phyloP scores from a whole-genome alignment of 2,113 vertebrate species.

The Tragelaphus strepsiceros region DNA sequence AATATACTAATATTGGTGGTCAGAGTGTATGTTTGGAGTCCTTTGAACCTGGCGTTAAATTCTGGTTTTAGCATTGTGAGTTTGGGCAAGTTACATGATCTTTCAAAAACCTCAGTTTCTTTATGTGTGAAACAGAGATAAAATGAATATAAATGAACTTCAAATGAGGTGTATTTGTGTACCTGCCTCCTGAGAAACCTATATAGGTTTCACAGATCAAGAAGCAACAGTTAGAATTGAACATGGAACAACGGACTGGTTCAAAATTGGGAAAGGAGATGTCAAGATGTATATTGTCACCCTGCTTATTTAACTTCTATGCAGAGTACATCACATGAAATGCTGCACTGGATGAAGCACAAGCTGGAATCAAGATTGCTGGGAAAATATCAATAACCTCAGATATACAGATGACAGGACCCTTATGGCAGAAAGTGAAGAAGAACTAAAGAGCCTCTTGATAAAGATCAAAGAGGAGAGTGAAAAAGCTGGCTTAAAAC shows the following conservation, averaged over 20 bases:
- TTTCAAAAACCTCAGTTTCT: neutral
- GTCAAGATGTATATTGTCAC: neutral
- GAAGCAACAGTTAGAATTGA: neutral
- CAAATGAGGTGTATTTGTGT: neutral
- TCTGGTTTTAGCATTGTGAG: neutral
- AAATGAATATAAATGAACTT: neutral
- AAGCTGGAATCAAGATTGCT: neutral
- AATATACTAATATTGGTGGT: no score
- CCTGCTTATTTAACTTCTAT: neutral
- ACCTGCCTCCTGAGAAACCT: neutral
- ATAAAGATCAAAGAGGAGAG: neutral
- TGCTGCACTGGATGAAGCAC: neutral
- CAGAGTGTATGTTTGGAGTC: neutral
- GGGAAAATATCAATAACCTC: neutral
- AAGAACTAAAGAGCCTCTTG: neutral
- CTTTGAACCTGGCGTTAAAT: neutral
- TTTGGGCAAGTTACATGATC: neutral
- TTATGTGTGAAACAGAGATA: neutral
- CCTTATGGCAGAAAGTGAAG: neutral
- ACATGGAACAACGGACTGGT: neutral
- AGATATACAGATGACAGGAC: neutral
- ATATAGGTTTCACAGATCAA: neutral
- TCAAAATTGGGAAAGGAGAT: neutral
- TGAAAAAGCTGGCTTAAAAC: neutral
- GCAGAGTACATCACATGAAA: neutral